Evolutionary conservation across 2,113 vertebrate genomes (phyloP).

Genomic region (Leiothrix lutea): DNA sequence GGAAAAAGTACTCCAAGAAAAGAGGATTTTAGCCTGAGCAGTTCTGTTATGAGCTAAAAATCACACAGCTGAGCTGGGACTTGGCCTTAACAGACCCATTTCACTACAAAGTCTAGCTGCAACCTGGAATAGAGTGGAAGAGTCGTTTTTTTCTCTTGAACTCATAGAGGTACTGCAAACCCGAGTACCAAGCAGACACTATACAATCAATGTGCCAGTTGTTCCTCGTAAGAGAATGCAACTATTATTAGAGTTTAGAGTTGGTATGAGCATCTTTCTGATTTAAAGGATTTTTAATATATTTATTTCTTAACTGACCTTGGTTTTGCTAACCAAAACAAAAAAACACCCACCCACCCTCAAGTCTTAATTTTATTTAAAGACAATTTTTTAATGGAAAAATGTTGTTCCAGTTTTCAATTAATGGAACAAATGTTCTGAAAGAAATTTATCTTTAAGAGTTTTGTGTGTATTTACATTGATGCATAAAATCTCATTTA

Average conservation of each 20-base stretch:
- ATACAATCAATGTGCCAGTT: background rate
- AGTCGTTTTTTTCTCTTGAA: background rate
- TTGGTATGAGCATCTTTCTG: background rate
- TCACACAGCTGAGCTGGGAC: background rate
- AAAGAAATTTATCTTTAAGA: background rate
- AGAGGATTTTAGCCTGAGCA: background rate
- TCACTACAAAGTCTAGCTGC: background rate
- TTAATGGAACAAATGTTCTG: background rate
- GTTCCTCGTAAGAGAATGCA: background rate
- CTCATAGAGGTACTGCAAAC: background rate
- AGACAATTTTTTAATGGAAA: background rate
- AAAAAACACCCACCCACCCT: rapidly evolving
- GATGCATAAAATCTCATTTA: background rate
- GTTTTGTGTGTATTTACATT: background rate
- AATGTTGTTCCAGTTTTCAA: background rate
- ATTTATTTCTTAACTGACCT: background rate
- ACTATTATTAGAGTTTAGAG: background rate
- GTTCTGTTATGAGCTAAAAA: background rate
- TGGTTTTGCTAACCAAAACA: background rate
- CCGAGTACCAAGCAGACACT: background rate
- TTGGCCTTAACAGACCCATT: background rate
- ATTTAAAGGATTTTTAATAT: background rate
- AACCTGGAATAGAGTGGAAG: background rate
- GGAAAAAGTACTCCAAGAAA: background rate
- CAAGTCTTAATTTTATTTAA: background rate